phyloP scores from a whole-genome alignment of 2,797 vertebrate species.

The Mormyrus hasselquistii region DNA sequence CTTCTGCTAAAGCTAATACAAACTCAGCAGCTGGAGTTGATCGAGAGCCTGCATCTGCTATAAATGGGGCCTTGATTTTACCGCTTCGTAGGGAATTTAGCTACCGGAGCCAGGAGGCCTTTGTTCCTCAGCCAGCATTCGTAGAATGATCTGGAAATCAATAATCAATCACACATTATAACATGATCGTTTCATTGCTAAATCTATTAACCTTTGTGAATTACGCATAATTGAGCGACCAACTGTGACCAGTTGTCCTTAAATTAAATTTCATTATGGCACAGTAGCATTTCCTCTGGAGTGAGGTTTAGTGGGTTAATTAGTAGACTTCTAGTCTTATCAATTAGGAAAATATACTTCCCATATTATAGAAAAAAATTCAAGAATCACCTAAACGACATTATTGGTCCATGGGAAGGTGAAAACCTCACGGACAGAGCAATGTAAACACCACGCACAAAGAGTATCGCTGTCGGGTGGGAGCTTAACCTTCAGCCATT shows the following conservation, averaged over 20 bases:
- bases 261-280: not conserved
- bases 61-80: not conserved
- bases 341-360: not conserved
- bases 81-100: not conserved
- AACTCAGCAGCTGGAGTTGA: not conserved
- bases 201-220: not conserved
- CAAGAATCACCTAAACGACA: not conserved
- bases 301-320: not conserved
- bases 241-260: not conserved
- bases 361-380: not conserved
- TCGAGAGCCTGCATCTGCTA: not conserved
- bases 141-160: not conserved
- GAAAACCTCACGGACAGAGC: not conserved
- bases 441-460: not conserved
- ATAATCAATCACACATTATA: conserved; percentile 5
- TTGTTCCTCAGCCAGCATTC: not conserved
- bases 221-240: not conserved
- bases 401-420: not conserved
- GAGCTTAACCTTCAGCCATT: not conserved
- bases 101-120: not conserved
- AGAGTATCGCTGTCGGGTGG: not conserved
- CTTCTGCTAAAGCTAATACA: not conserved
- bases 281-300: not conserved
- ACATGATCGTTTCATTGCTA: conserved; percentile 3
- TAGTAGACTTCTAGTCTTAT: not conserved